Conservation (phyloP, 2,113 vertebrate species). For the Colinus virginianus region DNA sequence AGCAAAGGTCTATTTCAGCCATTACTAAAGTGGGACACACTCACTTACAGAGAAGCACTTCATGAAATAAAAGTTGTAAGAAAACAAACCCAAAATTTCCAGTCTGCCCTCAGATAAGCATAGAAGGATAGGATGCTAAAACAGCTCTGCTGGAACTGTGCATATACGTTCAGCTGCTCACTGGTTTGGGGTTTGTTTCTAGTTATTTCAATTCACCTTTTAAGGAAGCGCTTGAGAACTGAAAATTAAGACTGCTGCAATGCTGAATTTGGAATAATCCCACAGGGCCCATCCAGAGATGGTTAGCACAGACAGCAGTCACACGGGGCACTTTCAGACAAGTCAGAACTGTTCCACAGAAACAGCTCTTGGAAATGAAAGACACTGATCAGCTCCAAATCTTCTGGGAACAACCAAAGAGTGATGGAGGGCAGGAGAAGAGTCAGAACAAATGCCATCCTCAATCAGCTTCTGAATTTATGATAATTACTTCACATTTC, state of each 20-base stretch:
- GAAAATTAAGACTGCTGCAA: neutral
- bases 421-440: accelerated
- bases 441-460: neutral
- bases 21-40: neutral
- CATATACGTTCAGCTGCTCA: neutral
- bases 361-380: neutral
- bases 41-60: neutral
- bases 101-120: neutral
- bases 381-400: neutral
- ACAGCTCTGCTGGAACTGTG: neutral
- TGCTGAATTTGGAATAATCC: neutral
- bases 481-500: neutral
- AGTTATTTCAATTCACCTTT: constrained; percentile 35
- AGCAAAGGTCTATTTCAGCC: neutral
- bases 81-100: neutral
- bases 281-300: neutral
- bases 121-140: neutral
- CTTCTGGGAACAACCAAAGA: neutral
- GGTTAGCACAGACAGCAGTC: neutral
- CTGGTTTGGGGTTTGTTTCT: neutral
- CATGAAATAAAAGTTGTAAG: neutral
- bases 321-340: neutral
- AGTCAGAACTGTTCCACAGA: neutral
- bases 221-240: neutral
- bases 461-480: neutral